Base-by-base conservation (phyloP, 2,797 vertebrate genomes). In the Sandelia bainsii region DNA sequence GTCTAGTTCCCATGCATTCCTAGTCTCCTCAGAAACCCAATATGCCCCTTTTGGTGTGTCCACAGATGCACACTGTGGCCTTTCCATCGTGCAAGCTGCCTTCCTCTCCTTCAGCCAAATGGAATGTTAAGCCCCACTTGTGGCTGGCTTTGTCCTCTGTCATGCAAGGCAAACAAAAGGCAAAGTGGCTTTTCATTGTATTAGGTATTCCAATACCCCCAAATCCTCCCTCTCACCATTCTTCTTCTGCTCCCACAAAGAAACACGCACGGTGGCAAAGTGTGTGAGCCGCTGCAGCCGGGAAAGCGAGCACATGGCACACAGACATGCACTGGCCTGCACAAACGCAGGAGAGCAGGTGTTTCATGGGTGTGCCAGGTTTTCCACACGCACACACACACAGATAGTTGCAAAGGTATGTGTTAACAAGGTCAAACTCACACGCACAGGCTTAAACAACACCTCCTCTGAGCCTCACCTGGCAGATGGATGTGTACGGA, bases 111-210 rank as follows among this genome's bases (percentile, higher is more conserved):
- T 40, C 77, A 75, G 81, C 83, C 77, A 62, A 72, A 66, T 82
- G 92, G 91, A 93, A 93, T 93, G 86, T 89, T 90, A 91, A 92
- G 90, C 91, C 61, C 72, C 83, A 91, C 90, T 92, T 88, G 89
- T 6, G 46, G 79, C 76, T 6, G 46, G 79, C 76, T 83, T 72
- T 87, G 83, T 90, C 79, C 81, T 74, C 65, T 14, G 44, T 72
- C 82, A 86, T 72, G 77, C 70, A 71, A 66, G 17, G 49, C 82
- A 89, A 90, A 92, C 87, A 92, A 93, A 90, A 91, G 83, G 75
- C 76, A 62, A 72, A 84, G 86, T 89, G 87, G 83, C 81, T 91
- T 91, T 89, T 83, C 82, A 83, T 87, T 89, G 76, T 83, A 58
- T 76, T 75, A 37, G 82, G 66, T 72, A 59, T 68, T 86, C 62